Evolutionary conservation across 2,113 vertebrate genomes (phyloP).

Genomic region (Panthera tigris): DNA sequence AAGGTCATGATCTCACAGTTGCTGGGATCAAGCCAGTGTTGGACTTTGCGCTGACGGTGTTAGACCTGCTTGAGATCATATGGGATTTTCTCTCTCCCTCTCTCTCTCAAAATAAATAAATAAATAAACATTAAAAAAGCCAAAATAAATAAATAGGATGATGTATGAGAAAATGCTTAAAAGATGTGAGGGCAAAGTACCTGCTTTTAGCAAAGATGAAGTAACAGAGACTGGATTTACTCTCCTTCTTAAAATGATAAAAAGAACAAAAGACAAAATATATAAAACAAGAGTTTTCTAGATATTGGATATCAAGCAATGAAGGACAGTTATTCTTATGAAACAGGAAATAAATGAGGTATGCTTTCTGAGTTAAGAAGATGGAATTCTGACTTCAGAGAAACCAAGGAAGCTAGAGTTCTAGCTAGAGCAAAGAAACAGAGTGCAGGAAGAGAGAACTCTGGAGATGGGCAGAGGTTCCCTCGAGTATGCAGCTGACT

Average conservation of each 20-base stretch:
- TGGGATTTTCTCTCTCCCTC: too few relatives aligned
- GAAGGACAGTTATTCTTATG: not conserved
- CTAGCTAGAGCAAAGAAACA: not conserved
- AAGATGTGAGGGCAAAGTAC: not conserved
- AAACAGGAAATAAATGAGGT: not conserved
- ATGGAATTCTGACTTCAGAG: not conserved
- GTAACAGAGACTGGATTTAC: not conserved
- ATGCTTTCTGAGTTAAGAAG: not conserved
- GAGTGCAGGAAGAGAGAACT: not conserved
- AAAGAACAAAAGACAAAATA: not conserved
- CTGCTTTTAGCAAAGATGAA: not conserved
- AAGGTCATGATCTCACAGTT: too few relatives aligned
- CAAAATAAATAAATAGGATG: too few relatives aligned
- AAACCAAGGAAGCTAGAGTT: not conserved
- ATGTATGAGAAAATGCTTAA: too few relatives aligned
- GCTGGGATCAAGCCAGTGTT: too few relatives aligned
- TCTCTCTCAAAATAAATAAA: too few relatives aligned
- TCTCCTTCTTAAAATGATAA: not conserved
- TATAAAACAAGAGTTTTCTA: not conserved
- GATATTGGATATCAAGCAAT: not conserved
- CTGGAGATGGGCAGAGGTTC: not conserved
- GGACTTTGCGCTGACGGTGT: too few relatives aligned
- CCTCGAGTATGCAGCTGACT: not conserved
- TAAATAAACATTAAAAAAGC: too few relatives aligned
- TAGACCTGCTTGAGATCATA: too few relatives aligned